These are phyloP conservation scores for Pelvicachromis taeniatus DNA, from an alignment of 2,113 vertebrate species.

Conservation along the genomic window DNA sequence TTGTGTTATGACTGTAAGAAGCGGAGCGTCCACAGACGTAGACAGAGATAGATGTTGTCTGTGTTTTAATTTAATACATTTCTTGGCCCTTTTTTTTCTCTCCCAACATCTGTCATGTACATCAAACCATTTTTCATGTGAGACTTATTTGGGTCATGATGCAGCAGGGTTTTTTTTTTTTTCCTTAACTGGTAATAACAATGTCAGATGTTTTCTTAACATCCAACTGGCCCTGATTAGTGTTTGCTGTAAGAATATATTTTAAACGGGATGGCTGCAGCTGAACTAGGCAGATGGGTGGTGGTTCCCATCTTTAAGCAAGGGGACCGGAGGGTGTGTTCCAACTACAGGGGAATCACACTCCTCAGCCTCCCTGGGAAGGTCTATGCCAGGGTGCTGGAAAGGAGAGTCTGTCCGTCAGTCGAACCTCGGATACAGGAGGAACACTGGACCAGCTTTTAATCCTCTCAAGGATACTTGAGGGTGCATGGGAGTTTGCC, in stretches of 20 bases:
- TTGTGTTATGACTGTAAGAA: not conserved
- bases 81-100: not conserved
- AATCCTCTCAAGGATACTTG: no score
- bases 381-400: no score
- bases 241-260: not conserved
- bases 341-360: no score
- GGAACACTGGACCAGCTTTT: no score
- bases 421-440: no score
- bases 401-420: no score
- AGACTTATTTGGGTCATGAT: constrained; percentile 11
- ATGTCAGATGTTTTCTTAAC: not conserved
- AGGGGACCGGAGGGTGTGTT: no score
- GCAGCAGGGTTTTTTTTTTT: not conserved
- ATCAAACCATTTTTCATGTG: not conserved
- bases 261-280: not conserved
- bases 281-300: no score
- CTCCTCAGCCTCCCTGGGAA: no score
- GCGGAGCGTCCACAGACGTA: not conserved
- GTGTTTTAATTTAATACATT: not conserved
- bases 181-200: not conserved
- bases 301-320: no score
- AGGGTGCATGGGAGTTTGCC: no score
- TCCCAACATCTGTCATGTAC: not conserved
- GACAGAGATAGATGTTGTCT: not conserved
- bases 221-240: accelerated